Conservation (phyloP, 2,113 vertebrate species). For the Speoplatyrhinus poulsoni region DNA sequence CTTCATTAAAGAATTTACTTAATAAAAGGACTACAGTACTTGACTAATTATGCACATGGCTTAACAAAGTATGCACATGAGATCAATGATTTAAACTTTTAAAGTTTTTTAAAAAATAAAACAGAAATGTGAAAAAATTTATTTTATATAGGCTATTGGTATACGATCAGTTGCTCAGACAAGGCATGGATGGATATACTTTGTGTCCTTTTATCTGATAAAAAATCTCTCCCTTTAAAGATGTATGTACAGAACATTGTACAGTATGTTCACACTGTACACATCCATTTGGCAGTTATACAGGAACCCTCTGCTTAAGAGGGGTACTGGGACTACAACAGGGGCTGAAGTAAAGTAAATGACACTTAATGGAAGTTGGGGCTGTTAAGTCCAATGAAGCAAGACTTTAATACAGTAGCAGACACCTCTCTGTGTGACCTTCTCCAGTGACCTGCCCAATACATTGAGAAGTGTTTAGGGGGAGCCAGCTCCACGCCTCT, state of each 20-base stretch:
- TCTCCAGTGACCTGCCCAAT: slow-evolving; percentile 56
- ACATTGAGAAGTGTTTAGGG: slow-evolving; percentile 50
- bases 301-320: slow-evolving; percentile 50
- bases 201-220: no score
- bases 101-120: no score
- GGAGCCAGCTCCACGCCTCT: slow-evolving; percentile 39
- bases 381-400: slow-evolving; percentile 61
- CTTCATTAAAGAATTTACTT: background rate
- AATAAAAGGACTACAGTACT: background rate
- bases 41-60: background rate
- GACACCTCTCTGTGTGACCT: slow-evolving; percentile 66
- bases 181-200: no score
- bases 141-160: no score
- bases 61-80: no score
- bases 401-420: slow-evolving; percentile 52
- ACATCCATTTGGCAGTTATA: background rate
- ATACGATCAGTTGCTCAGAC: no score
- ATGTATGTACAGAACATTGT: no score
- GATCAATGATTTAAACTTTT: no score
- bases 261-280: no score
- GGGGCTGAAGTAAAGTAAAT: slow-evolving; percentile 17
- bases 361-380: slow-evolving; percentile 53
- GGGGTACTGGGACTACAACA: background rate
- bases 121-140: no score
- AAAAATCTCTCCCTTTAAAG: no score